Conservation (phyloP, 2,113 vertebrate species). For the Coreoperca whiteheadi region DNA sequence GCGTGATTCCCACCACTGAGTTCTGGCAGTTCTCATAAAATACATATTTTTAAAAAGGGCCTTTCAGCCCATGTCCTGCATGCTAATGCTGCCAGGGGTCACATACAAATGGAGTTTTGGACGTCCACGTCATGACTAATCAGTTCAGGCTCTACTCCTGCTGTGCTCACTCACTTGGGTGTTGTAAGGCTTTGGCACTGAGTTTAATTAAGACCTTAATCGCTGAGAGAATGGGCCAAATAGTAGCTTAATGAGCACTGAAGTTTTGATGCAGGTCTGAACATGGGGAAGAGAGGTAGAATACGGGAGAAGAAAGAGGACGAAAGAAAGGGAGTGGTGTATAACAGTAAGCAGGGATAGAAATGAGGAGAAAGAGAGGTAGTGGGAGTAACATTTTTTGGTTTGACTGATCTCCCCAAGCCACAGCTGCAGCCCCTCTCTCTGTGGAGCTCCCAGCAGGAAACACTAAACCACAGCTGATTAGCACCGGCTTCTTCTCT, state of each 20-base stretch:
- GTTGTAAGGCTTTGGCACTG: conserved; percentile 58
- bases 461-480: conserved; percentile 69
- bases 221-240: conserved; percentile 32
- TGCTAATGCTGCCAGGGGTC: conserved; percentile 31
- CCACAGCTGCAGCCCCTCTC: conserved; percentile 58
- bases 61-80: conserved; percentile 40
- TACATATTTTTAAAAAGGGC: conserved; percentile 45
- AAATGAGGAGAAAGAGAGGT: not conserved
- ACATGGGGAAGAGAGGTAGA: not conserved
- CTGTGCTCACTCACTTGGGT: conserved; percentile 66
- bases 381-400: conserved; percentile 21
- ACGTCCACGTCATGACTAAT: conserved; percentile 49
- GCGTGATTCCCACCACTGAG: conserved; percentile 23
- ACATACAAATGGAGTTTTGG: conserved; percentile 45
- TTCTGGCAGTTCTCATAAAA: conserved; percentile 34
- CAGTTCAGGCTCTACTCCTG: conserved; percentile 44
- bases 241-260: conserved; percentile 55
- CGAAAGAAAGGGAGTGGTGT: not conserved
- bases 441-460: conserved; percentile 55
- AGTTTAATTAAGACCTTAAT: conserved; percentile 71
- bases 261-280: conserved; percentile 8
- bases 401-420: conserved; percentile 34
- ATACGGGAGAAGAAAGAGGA: not conserved
- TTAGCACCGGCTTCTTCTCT: conserved; percentile 50
- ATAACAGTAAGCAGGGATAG: not conserved